Evolutionary conservation across 2,113 vertebrate genomes (phyloP).

Genomic region (Colinus virginianus): DNA sequence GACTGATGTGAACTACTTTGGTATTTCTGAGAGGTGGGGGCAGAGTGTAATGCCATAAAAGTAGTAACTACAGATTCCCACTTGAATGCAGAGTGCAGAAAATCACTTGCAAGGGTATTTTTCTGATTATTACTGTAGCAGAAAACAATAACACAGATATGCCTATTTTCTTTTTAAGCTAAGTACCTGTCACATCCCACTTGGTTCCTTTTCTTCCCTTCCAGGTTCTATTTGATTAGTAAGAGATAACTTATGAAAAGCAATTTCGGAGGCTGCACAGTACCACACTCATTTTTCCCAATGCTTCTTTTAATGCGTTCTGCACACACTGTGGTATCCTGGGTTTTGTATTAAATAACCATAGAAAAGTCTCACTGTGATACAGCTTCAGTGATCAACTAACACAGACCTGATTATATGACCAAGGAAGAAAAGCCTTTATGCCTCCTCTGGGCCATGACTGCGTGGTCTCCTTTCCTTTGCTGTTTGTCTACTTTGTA

Average conservation of each 20-base stretch:
- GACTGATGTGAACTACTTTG: neutral
- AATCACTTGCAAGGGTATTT: neutral
- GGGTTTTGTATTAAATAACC: slow-evolving; percentile 66
- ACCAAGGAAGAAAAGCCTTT: slow-evolving; percentile 63
- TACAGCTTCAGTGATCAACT: slow-evolving; percentile 56
- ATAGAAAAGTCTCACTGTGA: slow-evolving; percentile 42
- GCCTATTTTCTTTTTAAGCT: slow-evolving; percentile 40
- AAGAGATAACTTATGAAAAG: slow-evolving; percentile 58
- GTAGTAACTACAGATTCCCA: neutral
- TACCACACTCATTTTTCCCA: slow-evolving; percentile 62
- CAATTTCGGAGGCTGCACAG: slow-evolving; percentile 52
- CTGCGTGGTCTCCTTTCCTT: slow-evolving; percentile 42
- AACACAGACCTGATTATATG: slow-evolving; percentile 64
- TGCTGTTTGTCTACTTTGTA: slow-evolving; percentile 52
- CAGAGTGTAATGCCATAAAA: neutral
- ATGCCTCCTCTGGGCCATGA: slow-evolving; percentile 55
- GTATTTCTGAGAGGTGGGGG: neutral
- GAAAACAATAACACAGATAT: slow-evolving; percentile 38
- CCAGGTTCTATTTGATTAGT: slow-evolving; percentile 50
- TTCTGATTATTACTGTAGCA: slow-evolving; percentile 5
- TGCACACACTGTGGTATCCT: neutral
- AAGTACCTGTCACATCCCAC: slow-evolving; percentile 42
- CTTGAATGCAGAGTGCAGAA: neutral
- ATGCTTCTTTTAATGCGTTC: slow-evolving; percentile 64
- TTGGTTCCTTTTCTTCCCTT: neutral